phyloP scores from a whole-genome alignment of 1,140 invertebrate genomes.

The Pinna nobilis region DNA sequence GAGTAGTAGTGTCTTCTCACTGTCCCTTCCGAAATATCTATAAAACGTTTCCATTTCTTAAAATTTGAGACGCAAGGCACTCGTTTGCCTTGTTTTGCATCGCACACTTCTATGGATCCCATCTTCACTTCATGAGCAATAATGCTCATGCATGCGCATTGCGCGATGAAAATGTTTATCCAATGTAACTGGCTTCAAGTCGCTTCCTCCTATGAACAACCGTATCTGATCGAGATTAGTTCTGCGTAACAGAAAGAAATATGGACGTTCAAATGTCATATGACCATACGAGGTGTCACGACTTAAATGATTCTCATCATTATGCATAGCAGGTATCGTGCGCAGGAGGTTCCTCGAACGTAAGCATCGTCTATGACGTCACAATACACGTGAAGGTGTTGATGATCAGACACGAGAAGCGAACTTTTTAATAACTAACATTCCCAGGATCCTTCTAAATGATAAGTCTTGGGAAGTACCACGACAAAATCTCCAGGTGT shows the following conservation, averaged over 20 bases:
- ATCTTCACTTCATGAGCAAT: slow-evolving; percentile 11
- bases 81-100: slow-evolving; percentile 14
- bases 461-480: slow-evolving; percentile 14
- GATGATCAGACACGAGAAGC: neutral
- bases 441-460: slow-evolving; percentile 27
- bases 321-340: neutral
- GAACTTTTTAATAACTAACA: slow-evolving; percentile 31
- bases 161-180: slow-evolving; percentile 8
- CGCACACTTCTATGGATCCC: slow-evolving; percentile 36
- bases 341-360: neutral
- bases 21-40: slow-evolving; percentile 29
- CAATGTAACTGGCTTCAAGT: slow-evolving; percentile 2
- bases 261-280: slow-evolving; percentile 9
- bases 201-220: slow-evolving; percentile 28
- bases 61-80: slow-evolving; percentile 23
- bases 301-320: too few relatives aligned
- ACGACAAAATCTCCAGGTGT: slow-evolving; percentile 19
- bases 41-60: slow-evolving; percentile 28
- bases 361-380: slow-evolving; percentile 26
- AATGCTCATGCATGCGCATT: too few relatives aligned
- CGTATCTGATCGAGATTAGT: slow-evolving; percentile 10
- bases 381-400: slow-evolving; percentile 19
- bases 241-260: slow-evolving; percentile 21
- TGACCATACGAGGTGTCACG: too few relatives aligned
- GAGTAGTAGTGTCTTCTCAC: slow-evolving; percentile 27